These are phyloP conservation scores for Momotus momota DNA, from an alignment of 2,797 vertebrate genomes.

Conservation along the genomic window DNA sequence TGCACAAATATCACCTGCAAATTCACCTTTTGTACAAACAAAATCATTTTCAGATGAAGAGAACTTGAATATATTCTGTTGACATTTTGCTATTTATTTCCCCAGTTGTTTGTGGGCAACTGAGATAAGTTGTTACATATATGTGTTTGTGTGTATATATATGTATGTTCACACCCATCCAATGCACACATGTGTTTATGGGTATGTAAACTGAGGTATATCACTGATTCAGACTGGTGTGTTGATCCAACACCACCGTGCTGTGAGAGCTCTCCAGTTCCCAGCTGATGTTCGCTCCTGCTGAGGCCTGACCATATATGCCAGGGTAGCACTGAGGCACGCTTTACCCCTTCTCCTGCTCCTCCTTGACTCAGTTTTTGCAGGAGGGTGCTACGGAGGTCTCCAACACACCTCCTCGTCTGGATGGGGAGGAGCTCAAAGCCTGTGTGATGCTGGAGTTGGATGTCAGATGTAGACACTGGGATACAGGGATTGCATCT, in stretches of 20 bases:
- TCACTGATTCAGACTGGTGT: neutral
- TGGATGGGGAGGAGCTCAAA: neutral
- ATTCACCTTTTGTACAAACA: constrained; percentile 43
- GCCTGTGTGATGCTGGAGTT: neutral
- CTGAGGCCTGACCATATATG: neutral
- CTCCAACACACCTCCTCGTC: neutral
- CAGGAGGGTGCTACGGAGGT: neutral
- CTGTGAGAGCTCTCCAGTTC: neutral
- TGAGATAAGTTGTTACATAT: rapidly evolving
- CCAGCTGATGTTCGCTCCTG: neutral
- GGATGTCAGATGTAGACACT: neutral
- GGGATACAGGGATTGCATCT: neutral
- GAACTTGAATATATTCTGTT: neutral
- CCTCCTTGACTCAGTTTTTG: neutral
- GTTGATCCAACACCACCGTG: neutral
- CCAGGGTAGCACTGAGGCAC: neutral
- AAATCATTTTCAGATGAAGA: constrained; percentile 22
- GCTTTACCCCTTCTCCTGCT: neutral
- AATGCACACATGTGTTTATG: neutral
- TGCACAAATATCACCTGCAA: constrained; percentile 29
- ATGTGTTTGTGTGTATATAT: rapidly evolving
- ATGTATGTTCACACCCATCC: rapidly evolving
- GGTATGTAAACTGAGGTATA: neutral
- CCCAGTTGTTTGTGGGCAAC: neutral
- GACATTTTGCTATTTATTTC: constrained; percentile 33